Evolutionary conservation across 1,140 invertebrate genomes (phyloP).

Genomic region (Phymorhynchus buccinoides): DNA sequence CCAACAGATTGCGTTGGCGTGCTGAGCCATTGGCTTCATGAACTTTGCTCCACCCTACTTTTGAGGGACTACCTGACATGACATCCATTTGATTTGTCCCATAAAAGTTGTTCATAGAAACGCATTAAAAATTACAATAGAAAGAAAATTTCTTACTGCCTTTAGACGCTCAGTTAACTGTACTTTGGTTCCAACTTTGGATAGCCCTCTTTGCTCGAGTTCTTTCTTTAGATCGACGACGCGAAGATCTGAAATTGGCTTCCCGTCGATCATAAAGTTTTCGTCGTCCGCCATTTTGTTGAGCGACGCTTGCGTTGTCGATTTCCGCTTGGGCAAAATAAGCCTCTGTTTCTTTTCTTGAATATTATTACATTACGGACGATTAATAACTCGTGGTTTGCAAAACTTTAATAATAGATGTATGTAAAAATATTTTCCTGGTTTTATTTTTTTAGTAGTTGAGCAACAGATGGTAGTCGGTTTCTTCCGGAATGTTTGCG

Average conservation of each 20-base stretch:
- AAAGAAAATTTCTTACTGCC: constrained; percentile 62
- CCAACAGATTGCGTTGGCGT: too few species aligned
- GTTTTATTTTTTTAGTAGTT: not conserved
- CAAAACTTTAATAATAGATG: not conserved
- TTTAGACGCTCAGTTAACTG: constrained; percentile 70
- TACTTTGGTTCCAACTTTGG: constrained; percentile 72
- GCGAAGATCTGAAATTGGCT: constrained; percentile 66
- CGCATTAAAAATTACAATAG: not conserved
- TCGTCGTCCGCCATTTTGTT: constrained; percentile 73
- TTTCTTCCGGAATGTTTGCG: constrained; percentile 25
- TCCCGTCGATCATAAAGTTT: constrained; percentile 65
- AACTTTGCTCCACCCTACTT: constrained; percentile 26
- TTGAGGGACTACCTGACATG: not conserved
- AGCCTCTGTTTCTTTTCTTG: constrained; percentile 6
- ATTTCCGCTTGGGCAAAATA: constrained; percentile 33
- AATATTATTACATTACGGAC: not conserved
- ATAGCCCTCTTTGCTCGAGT: constrained; percentile 71
- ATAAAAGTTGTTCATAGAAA: constrained; percentile 9
- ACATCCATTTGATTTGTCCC: not conserved
- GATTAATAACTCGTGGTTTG: not conserved
- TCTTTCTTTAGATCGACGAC: constrained; percentile 74
- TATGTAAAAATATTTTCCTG: not conserved
- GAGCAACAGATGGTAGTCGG: not conserved
- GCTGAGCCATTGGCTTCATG: not conserved
- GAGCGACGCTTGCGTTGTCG: constrained; percentile 43